Evolutionary conservation across 2,888 invertebrate species (phyloP), one percentile per base, ranked within the genome.

Genomic region (Protophormia terraenovae): DNA sequence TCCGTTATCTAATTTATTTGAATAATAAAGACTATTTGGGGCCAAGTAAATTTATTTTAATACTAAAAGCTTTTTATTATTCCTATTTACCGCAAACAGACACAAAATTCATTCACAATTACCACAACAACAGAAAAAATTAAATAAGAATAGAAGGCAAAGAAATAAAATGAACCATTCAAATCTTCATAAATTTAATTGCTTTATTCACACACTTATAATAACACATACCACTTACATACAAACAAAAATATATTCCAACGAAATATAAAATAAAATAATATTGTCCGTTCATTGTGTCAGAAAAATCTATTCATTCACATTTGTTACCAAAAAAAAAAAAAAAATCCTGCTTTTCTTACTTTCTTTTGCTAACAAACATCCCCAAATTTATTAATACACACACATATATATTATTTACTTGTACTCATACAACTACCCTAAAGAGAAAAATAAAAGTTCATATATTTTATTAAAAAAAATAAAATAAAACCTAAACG

Each of bases 181-280:
- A 50, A 50, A 50, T 41, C n/a, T 22, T 41, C 19, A 72, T 58
- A 77, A 66, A 71, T 77, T 64, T 77, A 72, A 66, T 71, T 77
- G 27, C 47, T 72, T 38, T 35, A 71, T 71, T 71, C 55, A 45
- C 45, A 77, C 16, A 29, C 22, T 32, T 6, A 32, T 32, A 7
- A 32, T 32, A 32, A 32, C 27, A 27, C 53, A 69, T 1, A 64
- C 14, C n/a, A 58, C 64, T 41, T 16, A 10, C 32, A 14, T 47
- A 16, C 47, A 4, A 47, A 19, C 8, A 41, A 1, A 12, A 14
- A 41, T n/a, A n/a, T n/a, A n/a, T n/a, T n/a, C 41, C 0, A 12
- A 53, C 10, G n/a, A n/a, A n/a, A 53, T 14, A 53, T 24, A 2
- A n/a, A 24, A 2, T 1, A 3, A 47, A 10, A 53, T 16, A 53